These are phyloP conservation scores for Bovichtus diacanthus DNA, from an alignment of 2,797 vertebrate species.

Conservation along the genomic window DNA sequence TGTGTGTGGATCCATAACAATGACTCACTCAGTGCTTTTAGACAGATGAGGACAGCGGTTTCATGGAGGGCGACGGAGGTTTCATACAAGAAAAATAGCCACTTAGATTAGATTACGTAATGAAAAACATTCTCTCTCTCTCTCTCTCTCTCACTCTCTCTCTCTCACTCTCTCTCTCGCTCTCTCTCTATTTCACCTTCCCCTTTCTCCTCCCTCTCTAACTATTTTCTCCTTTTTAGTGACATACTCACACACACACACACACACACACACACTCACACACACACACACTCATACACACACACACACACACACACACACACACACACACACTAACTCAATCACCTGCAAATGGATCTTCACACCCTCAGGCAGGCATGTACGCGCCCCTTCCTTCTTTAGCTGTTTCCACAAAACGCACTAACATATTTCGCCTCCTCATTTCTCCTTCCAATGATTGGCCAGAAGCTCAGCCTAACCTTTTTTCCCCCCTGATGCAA, in stretches of 20 bases:
- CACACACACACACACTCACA: constrained; percentile 1
- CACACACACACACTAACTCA: constrained; percentile 50
- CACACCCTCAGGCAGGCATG: constrained; percentile 56
- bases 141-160: constrained; percentile 13
- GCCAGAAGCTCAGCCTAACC: constrained; percentile 42
- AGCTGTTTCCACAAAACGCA: constrained; percentile 16
- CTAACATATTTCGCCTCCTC: constrained; percentile 40
- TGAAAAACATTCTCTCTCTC: constrained; percentile 60
- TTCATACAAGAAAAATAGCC: constrained; percentile 81
- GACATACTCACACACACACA: constrained; percentile 13
- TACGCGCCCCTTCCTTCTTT: constrained; percentile 17
- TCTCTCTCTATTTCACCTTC: constrained; percentile 1
- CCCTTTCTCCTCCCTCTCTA: constrained; percentile 15
- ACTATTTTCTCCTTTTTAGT: constrained; percentile 17
- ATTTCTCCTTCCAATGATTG: constrained; percentile 37
- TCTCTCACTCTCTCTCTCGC: constrained; percentile 9
- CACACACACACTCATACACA: constrained; percentile 3
- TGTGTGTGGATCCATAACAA: constrained; percentile 58
- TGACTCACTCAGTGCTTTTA: constrained; percentile 85
- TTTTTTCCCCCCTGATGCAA: constrained; percentile 52
- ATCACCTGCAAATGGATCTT: constrained; percentile 73
- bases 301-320: constrained; percentile 6
- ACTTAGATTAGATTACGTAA: constrained; percentile 81
- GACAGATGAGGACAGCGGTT: constrained; percentile 82
- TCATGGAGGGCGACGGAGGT: constrained; percentile 75